phyloP scores from a whole-genome alignment of 2,888 invertebrate genomes.

The Mythimna lalbum region DNA sequence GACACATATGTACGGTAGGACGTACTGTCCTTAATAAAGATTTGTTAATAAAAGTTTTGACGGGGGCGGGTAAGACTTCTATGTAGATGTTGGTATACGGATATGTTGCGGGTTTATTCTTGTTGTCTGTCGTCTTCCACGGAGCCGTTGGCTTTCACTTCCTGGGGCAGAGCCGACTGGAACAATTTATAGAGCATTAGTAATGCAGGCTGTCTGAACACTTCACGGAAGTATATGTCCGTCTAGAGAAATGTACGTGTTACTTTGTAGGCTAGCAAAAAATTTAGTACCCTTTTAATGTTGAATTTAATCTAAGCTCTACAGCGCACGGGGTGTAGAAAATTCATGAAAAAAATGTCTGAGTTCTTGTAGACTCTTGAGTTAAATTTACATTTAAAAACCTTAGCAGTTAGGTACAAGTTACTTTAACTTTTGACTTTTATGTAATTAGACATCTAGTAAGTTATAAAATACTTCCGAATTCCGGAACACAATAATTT shows the following conservation, averaged over 20 bases:
- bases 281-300: neutral
- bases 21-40: constrained; percentile 62
- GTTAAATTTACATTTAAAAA: constrained; percentile 8
- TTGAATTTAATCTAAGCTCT: constrained; percentile 13
- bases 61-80: constrained; percentile 79
- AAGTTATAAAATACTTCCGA: constrained; percentile 13
- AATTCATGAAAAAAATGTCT: constrained; percentile 30
- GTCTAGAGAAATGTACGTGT: constrained; percentile 28
- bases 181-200: constrained; percentile 64
- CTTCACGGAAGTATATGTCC: constrained; percentile 28
- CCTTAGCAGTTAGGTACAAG: neutral
- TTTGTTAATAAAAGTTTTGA: constrained; percentile 67
- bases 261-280: constrained; percentile 7
- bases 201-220: constrained; percentile 35
- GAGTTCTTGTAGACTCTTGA: constrained; percentile 78
- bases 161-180: constrained; percentile 85
- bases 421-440: constrained; percentile 4
- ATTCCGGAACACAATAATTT: constrained; percentile 14
- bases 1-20: constrained; percentile 66
- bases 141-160: constrained; percentile 84
- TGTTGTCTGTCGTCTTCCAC: constrained; percentile 86
- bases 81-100: constrained; percentile 69
- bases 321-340: neutral
- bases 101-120: constrained; percentile 76
- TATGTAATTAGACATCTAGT: neutral